Percentiles rank a stretch among this genome's conserved stretches.
Conservation (phyloP, 2,888 invertebrate species). For the Dicyrtomina minuta region DNA sequence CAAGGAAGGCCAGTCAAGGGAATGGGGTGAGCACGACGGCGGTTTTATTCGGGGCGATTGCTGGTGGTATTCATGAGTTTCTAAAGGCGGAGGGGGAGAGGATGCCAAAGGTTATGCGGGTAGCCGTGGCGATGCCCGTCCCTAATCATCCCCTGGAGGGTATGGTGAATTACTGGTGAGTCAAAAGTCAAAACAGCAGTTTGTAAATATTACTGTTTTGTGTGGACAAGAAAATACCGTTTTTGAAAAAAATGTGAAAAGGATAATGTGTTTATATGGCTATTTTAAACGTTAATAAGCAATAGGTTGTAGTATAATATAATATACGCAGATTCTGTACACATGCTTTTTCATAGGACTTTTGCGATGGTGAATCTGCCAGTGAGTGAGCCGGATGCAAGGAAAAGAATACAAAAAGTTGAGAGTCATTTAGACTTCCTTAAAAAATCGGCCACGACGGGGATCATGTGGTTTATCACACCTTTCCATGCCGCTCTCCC, state of each 20-base stretch:
- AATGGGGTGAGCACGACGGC: neutral
- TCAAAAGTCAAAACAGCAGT: too few relatives aligned
- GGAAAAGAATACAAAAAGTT: neutral
- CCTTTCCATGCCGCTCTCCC: neutral
- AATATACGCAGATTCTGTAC: too few relatives aligned
- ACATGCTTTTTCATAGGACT: neutral
- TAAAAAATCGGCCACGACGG: constrained; percentile 1
- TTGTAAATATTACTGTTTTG: too few relatives aligned
- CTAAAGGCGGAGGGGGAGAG: neutral
- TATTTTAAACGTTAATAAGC: too few relatives aligned
- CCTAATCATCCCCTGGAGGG: constrained; percentile 3
- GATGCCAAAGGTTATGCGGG: neutral
- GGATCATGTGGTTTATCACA: neutral
- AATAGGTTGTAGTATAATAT: too few relatives aligned
- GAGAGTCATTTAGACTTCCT: neutral
- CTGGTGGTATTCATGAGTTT: neutral
- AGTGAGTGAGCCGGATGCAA: neutral
- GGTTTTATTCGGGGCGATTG: neutral
- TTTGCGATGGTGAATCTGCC: neutral
- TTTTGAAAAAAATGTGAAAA: too few relatives aligned
- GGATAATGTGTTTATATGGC: too few relatives aligned
- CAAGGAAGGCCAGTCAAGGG: neutral
- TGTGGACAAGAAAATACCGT: too few relatives aligned
- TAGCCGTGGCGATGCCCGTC: constrained; percentile 3
- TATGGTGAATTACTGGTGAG: constrained; percentile 6